Conservation (phyloP, 2,888 invertebrate genomes). For the Oegoconia quadripuncta region DNA sequence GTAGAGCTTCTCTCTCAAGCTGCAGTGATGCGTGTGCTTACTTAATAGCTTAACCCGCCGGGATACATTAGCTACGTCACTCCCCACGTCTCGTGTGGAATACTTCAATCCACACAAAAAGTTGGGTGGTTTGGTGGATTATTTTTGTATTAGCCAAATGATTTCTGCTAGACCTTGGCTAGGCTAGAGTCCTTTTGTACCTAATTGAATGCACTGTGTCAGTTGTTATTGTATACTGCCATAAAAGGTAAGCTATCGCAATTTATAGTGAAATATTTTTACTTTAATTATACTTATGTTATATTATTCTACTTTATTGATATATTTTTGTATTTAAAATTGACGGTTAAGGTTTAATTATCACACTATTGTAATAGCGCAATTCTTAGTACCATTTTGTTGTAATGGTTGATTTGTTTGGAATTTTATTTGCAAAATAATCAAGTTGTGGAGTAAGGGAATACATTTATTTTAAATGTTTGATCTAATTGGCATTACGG, state of each 20-base stretch:
- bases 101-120: no score
- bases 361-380: conserved; percentile 23
- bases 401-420: conserved; percentile 14
- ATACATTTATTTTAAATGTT: conserved; percentile 35
- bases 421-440: conserved; percentile 18
- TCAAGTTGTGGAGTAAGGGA: conserved; percentile 50
- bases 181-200: no score
- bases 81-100: no score
- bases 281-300: conserved; percentile 29
- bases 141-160: no score
- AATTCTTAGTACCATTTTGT: conserved; percentile 20
- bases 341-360: conserved; percentile 31
- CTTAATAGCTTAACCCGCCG: no score
- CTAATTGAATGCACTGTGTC: no score
- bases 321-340: conserved; percentile 48
- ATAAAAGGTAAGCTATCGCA: conserved; percentile 23
- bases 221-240: conserved; percentile 24
- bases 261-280: conserved; percentile 41
- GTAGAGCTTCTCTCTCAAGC: no score
- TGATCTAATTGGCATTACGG: conserved; percentile 36
- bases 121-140: no score
- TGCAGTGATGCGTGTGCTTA: no score
- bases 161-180: no score
- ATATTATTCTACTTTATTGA: conserved; percentile 34
- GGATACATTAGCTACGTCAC: no score